Percentiles rank a stretch among this genome's conserved stretches.
Evolutionary conservation across 53 echinoderm and acorn worm genomes (phyloP).

Genomic region (Hippasteria phrygiana): DNA sequence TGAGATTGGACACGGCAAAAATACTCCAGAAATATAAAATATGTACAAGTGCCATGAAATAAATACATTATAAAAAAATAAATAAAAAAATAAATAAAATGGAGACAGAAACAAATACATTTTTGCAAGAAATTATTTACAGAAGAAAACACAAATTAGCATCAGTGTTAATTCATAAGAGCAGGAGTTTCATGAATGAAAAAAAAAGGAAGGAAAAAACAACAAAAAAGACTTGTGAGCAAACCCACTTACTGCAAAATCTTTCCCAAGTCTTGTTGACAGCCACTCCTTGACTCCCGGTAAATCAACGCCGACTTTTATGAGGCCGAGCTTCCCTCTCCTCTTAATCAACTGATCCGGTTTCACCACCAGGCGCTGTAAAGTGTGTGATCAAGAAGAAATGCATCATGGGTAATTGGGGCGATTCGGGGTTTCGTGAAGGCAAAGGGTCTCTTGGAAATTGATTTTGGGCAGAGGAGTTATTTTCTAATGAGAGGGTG

Average conservation of each 20-base stretch:
- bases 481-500: too few relatives aligned
- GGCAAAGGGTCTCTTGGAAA: not conserved
- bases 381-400: slow-evolving; percentile 11
- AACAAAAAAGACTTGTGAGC: not conserved
- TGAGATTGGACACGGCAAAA: too few relatives aligned
- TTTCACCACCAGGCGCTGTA: slow-evolving; percentile 91
- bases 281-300: slow-evolving; percentile 95
- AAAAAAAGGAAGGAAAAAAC: not conserved
- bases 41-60: too few relatives aligned
- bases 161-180: too few relatives aligned
- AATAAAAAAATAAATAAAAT: too few relatives aligned
- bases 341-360: slow-evolving; percentile 98
- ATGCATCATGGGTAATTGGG: slow-evolving; percentile 6
- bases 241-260: slow-evolving; percentile 72
- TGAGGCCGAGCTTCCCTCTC: slow-evolving; percentile 95
- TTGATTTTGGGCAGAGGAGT: not conserved
- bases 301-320: slow-evolving; percentile 89
- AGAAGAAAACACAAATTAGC: too few relatives aligned
- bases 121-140: too few relatives aligned
- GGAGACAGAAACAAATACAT: too few relatives aligned
- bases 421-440: too few relatives aligned
- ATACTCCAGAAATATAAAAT: too few relatives aligned
- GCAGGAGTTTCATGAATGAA: too few relatives aligned
- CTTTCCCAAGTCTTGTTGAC: slow-evolving; percentile 76
- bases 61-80: too few relatives aligned